These are phyloP conservation scores for Meteorus colon DNA, from an alignment of 2,888 invertebrate genomes.

Conservation along the genomic window DNA sequence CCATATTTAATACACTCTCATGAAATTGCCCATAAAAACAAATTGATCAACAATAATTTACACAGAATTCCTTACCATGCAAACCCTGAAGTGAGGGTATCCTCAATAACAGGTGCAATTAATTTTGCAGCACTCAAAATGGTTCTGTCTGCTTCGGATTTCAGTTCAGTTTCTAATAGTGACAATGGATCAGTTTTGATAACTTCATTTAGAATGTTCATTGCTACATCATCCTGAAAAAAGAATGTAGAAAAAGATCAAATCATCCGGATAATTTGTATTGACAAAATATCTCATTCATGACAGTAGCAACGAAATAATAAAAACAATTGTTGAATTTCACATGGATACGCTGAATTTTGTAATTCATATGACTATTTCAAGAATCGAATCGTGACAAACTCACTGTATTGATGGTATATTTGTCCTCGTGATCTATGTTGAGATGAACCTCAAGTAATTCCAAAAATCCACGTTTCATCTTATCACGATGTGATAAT, in stretches of 20 bases:
- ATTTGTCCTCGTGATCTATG: conserved; percentile 84
- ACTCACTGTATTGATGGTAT: conserved; percentile 67
- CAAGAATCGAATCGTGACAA: conserved; percentile 31
- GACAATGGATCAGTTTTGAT: conserved; percentile 86
- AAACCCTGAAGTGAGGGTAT: conserved; percentile 78
- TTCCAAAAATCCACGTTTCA: conserved; percentile 93
- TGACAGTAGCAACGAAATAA: not conserved
- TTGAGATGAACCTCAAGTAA: conserved; percentile 91
- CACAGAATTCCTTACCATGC: conserved; percentile 62
- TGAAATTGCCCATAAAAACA: not conserved
- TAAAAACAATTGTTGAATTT: conserved; percentile 27
- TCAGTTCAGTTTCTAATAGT: conserved; percentile 81
- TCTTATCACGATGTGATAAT: conserved; percentile 93
- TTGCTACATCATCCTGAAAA: conserved; percentile 75
- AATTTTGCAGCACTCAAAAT: conserved; percentile 91
- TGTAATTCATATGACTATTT: not conserved
- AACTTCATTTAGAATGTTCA: conserved; percentile 80
- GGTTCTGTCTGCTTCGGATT: conserved; percentile 85
- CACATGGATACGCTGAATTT: conserved; percentile 27
- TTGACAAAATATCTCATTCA: not conserved
- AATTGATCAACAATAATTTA: no score
- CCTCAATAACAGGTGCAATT: conserved; percentile 89
- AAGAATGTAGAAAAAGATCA: not conserved
- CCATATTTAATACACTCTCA: conserved; percentile 16
- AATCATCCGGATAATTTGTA: not conserved